Conservation (phyloP, 2,888 invertebrate genomes). For the Cephonodes hylas region DNA sequence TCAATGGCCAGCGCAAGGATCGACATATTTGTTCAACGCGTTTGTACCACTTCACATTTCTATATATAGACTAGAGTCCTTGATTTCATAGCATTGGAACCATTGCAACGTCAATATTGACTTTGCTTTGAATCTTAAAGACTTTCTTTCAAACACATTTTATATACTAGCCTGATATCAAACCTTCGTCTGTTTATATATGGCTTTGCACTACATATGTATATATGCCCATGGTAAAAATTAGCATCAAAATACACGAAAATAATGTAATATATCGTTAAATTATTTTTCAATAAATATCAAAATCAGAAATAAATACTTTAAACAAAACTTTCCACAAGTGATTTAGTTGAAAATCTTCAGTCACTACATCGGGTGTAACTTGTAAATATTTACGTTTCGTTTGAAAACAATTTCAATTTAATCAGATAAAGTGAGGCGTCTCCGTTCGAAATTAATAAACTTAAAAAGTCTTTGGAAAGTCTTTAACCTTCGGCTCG, state of each 20-base stretch:
- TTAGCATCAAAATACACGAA: no score
- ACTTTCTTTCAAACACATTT: no score
- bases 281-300: no score
- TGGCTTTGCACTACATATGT: no score
- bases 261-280: no score
- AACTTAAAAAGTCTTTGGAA: constrained; percentile 50
- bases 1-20: constrained; percentile 56
- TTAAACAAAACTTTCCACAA: no score
- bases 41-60: constrained; percentile 39
- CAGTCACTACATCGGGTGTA: neutral
- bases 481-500: constrained; percentile 41
- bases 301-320: no score
- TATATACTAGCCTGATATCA: no score
- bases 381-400: neutral
- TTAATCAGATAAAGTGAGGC: constrained; percentile 44
- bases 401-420: constrained; percentile 44
- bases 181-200: no score
- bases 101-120: no score
- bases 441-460: constrained; percentile 53
- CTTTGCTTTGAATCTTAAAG: no score
- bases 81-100: neutral
- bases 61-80: constrained; percentile 15
- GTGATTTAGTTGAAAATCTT: neutral
- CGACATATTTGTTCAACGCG: constrained; percentile 47
- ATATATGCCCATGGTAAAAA: no score